phyloP scores from a whole-genome alignment of 2,888 invertebrate species.

The Rhaphigaster nebulosa region DNA sequence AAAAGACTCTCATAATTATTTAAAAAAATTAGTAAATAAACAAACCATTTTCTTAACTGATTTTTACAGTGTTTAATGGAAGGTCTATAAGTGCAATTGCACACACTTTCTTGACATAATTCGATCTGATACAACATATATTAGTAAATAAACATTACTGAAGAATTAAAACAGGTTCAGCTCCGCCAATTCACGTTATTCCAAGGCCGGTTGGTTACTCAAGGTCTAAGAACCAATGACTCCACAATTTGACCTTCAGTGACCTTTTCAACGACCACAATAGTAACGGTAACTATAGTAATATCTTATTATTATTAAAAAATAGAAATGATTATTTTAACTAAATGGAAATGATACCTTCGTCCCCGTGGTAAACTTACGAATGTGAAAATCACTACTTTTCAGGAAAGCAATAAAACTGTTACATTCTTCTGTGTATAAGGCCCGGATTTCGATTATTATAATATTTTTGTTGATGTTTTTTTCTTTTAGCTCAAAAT shows the following conservation, averaged over 20 bases:
- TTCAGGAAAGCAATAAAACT: too few relatives aligned
- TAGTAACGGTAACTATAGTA: not conserved
- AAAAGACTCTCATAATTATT: too few relatives aligned
- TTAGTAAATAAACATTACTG: not conserved
- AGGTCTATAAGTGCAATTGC: not conserved
- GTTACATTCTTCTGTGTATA: too few relatives aligned
- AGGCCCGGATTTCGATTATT: too few relatives aligned
- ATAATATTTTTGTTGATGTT: too few relatives aligned
- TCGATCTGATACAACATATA: not conserved
- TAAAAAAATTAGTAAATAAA: too few relatives aligned
- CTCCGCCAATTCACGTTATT: not conserved
- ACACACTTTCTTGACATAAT: not conserved
- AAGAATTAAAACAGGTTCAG: slow-evolving; percentile 3
- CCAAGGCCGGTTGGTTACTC: not conserved
- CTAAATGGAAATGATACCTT: too few relatives aligned
- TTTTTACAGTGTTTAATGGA: not conserved
- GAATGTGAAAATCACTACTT: too few relatives aligned
- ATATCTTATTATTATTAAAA: not conserved
- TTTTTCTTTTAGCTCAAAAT: too few relatives aligned
- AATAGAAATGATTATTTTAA: not conserved
- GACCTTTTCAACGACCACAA: not conserved
- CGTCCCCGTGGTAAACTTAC: too few relatives aligned
- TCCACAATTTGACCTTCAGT: not conserved
- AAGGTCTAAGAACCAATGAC: slow-evolving; percentile 1
- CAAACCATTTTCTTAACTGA: not conserved